These are phyloP conservation scores for Tolypeutes matacus DNA, from an alignment of 2,797 vertebrate species.

Conservation along the genomic window DNA sequence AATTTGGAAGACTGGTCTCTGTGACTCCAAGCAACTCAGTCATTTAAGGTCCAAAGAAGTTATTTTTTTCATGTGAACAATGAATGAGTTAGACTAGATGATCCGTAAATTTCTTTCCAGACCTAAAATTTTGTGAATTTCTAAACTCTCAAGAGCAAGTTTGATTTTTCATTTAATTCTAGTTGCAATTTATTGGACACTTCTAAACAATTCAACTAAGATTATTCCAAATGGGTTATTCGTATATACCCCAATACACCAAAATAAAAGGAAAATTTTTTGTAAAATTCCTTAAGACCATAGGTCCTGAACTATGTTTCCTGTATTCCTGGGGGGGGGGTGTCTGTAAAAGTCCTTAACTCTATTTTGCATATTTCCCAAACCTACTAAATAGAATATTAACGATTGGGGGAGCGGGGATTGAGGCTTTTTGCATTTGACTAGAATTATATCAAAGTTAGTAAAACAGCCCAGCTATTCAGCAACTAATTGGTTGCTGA, in stretches of 20 bases:
- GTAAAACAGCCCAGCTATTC: neutral
- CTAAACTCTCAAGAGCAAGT: slow-evolving; percentile 30
- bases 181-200: neutral
- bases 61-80: slow-evolving; percentile 40
- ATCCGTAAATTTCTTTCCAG: slow-evolving; percentile 19
- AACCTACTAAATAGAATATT: slow-evolving; percentile 32
- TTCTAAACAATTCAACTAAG: slow-evolving; percentile 17
- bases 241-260: neutral
- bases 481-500: slow-evolving; percentile 29
- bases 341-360: neutral
- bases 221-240: neutral
- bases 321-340: neutral
- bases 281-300: neutral
- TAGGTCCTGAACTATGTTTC: neutral
- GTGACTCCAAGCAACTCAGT: neutral
- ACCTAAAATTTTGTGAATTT: neutral
- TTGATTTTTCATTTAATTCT: neutral
- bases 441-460: neutral
- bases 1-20: neutral
- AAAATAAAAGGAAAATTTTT: slow-evolving; percentile 15
- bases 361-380: neutral
- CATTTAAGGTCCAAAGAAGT: neutral
- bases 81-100: neutral
- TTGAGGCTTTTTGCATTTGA: slow-evolving; percentile 40
- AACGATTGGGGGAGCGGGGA: neutral